Conservation (phyloP, 2,888 invertebrate genomes). For the Serrognathus titanus region DNA sequence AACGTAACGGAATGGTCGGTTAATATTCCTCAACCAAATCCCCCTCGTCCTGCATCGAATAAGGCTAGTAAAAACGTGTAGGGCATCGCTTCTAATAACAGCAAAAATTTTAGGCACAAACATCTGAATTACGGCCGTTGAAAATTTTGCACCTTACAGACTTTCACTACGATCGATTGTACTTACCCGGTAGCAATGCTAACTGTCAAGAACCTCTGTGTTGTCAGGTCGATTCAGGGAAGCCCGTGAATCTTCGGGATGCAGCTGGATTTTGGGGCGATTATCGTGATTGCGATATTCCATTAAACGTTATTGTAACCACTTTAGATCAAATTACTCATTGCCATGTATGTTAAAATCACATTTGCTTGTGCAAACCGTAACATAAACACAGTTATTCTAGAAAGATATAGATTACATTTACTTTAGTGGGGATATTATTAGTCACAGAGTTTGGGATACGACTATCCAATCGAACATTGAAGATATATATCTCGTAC, state of each 20-base stretch:
- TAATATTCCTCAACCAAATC: slow-evolving; percentile 1
- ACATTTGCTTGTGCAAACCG: slow-evolving; percentile 32
- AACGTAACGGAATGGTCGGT: slow-evolving; percentile 30
- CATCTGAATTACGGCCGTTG: not conserved
- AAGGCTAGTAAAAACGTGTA: not conserved
- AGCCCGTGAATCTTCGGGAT: slow-evolving; percentile 37
- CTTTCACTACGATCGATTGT: slow-evolving; percentile 73
- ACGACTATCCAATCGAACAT: slow-evolving; percentile 63
- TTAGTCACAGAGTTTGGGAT: slow-evolving; percentile 81
- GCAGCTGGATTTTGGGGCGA: slow-evolving; percentile 76
- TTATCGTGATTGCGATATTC: slow-evolving; percentile 72
- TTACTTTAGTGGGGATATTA: slow-evolving; percentile 79
- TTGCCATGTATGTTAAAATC: slow-evolving; percentile 18
- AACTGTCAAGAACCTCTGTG: slow-evolving; percentile 72
- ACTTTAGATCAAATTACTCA: slow-evolving; percentile 54
- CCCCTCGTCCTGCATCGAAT: slow-evolving; percentile 31
- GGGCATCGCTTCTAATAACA: not conserved
- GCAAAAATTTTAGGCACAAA: not conserved
- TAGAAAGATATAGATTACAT: slow-evolving; percentile 50
- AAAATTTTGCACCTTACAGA: slow-evolving; percentile 64
- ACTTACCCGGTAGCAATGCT: slow-evolving; percentile 62
- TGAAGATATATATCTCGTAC: slow-evolving; percentile 53
- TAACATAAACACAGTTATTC: slow-evolving; percentile 46
- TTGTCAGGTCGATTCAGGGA: slow-evolving; percentile 56
- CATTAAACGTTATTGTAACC: slow-evolving; percentile 64